phyloP scores from a whole-genome alignment of 2,113 vertebrate genomes.

The Synchiropus splendidus region DNA sequence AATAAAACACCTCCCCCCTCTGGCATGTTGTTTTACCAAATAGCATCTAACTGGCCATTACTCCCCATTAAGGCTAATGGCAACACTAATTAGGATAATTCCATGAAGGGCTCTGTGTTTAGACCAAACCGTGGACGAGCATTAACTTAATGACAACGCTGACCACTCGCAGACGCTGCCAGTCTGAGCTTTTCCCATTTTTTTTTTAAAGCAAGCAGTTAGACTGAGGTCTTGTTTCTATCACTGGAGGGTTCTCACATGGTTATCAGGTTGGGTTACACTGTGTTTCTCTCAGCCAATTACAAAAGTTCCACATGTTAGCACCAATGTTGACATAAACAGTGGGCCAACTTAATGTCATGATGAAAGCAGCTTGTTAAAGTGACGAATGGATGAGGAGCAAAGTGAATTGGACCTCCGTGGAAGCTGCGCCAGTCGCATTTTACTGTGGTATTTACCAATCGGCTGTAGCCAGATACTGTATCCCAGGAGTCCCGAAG shows the following conservation, averaged over 20 bases:
- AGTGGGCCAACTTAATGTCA: slow-evolving; percentile 14
- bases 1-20: slow-evolving; percentile 74
- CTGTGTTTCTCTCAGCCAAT: slow-evolving; percentile 36
- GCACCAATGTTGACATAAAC: slow-evolving; percentile 30
- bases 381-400: slow-evolving; percentile 2
- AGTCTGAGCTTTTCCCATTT: slow-evolving; percentile 27
- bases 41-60: slow-evolving; percentile 82
- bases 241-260: slow-evolving; percentile 25
- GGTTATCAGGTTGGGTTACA: slow-evolving; percentile 37
- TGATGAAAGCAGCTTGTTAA: slow-evolving; percentile 2
- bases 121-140: slow-evolving; percentile 63
- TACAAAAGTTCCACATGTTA: slow-evolving; percentile 15
- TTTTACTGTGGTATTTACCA: too few relatives aligned
- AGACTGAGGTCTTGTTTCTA: slow-evolving; percentile 36
- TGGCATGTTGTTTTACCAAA: slow-evolving; percentile 73
- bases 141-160: slow-evolving; percentile 67
- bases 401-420: too few relatives aligned
- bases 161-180: slow-evolving; percentile 54
- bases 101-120: slow-evolving; percentile 76
- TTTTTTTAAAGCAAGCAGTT: slow-evolving; percentile 39
- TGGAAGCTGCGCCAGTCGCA: too few relatives aligned
- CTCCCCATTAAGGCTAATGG: slow-evolving; percentile 77
- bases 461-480: too few relatives aligned
- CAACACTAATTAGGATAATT: slow-evolving; percentile 74
- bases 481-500: too few relatives aligned